Percentiles rank a stretch among this genome's conserved stretches.
Conservation (phyloP, 2,888 invertebrate genomes). For the Noctuana brunneofusca region DNA sequence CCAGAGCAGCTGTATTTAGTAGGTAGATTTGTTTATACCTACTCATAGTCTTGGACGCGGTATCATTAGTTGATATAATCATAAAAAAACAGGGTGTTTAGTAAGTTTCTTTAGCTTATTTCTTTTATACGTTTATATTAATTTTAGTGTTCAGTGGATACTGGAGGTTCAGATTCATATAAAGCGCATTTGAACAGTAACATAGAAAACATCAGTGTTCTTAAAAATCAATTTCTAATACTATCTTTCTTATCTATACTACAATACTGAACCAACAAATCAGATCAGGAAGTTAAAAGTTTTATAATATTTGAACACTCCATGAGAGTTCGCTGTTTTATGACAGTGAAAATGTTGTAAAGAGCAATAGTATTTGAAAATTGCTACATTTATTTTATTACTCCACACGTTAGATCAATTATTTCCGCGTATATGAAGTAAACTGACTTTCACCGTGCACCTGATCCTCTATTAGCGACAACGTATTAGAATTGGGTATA, state of each 20-base stretch:
- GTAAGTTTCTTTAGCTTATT: too few species aligned
- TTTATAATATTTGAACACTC: background rate
- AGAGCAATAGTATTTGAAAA: background rate
- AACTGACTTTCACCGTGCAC: conserved; percentile 25
- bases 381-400: conserved; percentile 17
- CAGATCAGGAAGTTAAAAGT: background rate
- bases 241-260: too few species aligned
- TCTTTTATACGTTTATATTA: too few species aligned
- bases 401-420: conserved; percentile 18
- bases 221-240: too few species aligned
- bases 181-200: too few species aligned
- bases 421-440: conserved; percentile 26
- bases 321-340: background rate
- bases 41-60: background rate
- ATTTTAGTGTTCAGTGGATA: too few species aligned
- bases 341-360: conserved; percentile 15
- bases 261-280: background rate
- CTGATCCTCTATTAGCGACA: background rate
- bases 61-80: too few species aligned
- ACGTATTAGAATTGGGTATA: background rate
- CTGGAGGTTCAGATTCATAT: too few species aligned
- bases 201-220: too few species aligned
- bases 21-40: background rate
- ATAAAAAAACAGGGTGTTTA: too few species aligned
- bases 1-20: background rate